Evolutionary conservation across 2,888 invertebrate genomes (phyloP).

Genomic region (Melieria crassipennis): DNA sequence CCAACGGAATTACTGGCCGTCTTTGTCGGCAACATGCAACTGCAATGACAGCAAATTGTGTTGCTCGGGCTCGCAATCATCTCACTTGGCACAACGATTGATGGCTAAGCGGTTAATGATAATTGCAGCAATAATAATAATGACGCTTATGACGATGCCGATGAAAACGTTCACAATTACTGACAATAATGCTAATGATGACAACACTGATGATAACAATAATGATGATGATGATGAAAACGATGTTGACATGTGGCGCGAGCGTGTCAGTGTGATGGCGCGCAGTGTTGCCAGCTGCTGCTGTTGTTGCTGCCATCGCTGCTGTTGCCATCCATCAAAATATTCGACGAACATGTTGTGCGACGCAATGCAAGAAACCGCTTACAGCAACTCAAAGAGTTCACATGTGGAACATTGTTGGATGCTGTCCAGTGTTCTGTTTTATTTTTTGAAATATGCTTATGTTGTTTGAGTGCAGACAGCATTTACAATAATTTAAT

Average conservation of each 20-base stretch:
- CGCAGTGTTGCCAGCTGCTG: neutral
- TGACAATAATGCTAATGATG: neutral
- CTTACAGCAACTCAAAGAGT: too few species aligned
- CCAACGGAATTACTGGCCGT: too few species aligned
- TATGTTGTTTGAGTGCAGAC: neutral
- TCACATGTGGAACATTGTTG: too few species aligned
- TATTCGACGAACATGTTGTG: too few species aligned
- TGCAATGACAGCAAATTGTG: too few species aligned
- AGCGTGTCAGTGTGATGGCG: neutral
- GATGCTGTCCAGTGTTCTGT: too few species aligned
- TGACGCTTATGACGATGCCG: neutral
- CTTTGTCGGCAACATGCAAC: too few species aligned
- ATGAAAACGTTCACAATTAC: neutral
- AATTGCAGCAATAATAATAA: too few species aligned
- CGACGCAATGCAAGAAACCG: too few species aligned
- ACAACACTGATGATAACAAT: neutral
- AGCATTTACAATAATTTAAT: neutral
- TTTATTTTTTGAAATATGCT: neutral
- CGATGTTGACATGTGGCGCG: slow-evolving; percentile 17
- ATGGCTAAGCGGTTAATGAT: too few species aligned
- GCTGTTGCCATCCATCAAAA: neutral
- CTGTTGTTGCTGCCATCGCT: neutral
- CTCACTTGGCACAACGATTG: too few species aligned
- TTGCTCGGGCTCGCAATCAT: too few species aligned
- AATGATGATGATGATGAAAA: slow-evolving; percentile 5